phyloP scores from a whole-genome alignment of 2,888 invertebrate species.

The Esperia sulphurella region DNA sequence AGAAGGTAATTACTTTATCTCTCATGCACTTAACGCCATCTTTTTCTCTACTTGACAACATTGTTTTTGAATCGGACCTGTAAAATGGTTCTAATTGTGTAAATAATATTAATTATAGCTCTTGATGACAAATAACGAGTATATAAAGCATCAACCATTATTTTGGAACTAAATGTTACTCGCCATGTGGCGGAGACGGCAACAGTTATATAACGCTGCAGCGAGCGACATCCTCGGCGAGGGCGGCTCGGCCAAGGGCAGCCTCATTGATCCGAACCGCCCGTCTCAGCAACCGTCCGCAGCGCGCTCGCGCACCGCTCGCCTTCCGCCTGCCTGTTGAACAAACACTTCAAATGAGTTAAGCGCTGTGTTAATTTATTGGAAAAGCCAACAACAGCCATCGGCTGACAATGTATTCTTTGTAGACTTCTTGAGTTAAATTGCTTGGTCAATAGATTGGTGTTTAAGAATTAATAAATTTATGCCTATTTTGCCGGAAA shows the following conservation, averaged over 20 bases:
- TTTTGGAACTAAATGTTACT: no score
- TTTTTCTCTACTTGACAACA: no score
- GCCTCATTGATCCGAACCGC: conserved; percentile 51
- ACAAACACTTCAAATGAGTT: conserved; percentile 25
- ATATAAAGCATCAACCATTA: no score
- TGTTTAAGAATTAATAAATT: background rate
- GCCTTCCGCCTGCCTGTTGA: conserved; percentile 33
- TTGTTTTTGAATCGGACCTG: no score
- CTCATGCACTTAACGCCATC: no score
- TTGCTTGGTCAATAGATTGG: background rate
- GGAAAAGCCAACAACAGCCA: conserved; percentile 11
- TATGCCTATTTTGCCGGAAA: no score
- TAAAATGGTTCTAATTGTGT: no score
- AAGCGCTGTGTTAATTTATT: conserved; percentile 14
- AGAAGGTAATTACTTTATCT: no score
- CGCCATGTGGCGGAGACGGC: conserved; percentile 20
- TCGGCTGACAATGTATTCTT: background rate
- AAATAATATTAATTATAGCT: no score
- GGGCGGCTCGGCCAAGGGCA: conserved; percentile 71
- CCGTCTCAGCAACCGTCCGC: conserved; percentile 22
- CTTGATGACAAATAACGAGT: no score
- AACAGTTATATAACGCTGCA: conserved; percentile 60
- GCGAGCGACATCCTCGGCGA: conserved; percentile 49
- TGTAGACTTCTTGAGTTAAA: background rate
- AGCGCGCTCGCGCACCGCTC: conserved; percentile 40